A percentile compares a stretch with the other conserved stretches of the same genome.
phyloP scores from a whole-genome alignment of 2,113 vertebrate genomes.

The Phasianus colchicus region DNA sequence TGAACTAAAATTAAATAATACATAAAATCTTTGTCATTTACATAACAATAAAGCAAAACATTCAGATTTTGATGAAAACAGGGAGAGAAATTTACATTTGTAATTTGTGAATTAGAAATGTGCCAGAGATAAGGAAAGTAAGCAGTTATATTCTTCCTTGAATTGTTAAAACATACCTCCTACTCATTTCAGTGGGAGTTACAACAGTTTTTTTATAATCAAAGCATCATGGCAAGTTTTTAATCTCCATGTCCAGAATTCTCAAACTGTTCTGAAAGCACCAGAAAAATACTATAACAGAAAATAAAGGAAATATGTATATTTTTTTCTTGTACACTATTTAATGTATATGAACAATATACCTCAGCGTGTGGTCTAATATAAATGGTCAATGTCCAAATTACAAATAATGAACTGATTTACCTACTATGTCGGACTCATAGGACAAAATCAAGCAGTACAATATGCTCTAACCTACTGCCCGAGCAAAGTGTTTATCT shows the following conservation, averaged over 20 bases:
- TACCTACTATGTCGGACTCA: too few relatives aligned
- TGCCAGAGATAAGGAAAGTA: neutral
- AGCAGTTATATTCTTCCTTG: neutral
- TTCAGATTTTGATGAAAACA: conserved; percentile 4
- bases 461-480: too few relatives aligned
- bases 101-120: conserved; percentile 7
- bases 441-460: too few relatives aligned
- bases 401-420: neutral
- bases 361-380: neutral
- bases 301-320: neutral
- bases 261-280: too few relatives aligned
- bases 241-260: neutral
- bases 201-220: neutral
- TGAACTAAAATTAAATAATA: too few relatives aligned
- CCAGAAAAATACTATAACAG: neutral
- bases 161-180: conserved; percentile 8
- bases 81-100: neutral
- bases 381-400: neutral
- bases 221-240: neutral
- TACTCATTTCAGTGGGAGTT: neutral
- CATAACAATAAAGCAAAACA: conserved; percentile 5
- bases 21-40: neutral
- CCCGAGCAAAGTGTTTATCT: too few relatives aligned
- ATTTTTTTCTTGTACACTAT: neutral
- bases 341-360: neutral